Base-by-base conservation (phyloP, 2,113 vertebrate genomes). In the Pongo abelii region DNA sequence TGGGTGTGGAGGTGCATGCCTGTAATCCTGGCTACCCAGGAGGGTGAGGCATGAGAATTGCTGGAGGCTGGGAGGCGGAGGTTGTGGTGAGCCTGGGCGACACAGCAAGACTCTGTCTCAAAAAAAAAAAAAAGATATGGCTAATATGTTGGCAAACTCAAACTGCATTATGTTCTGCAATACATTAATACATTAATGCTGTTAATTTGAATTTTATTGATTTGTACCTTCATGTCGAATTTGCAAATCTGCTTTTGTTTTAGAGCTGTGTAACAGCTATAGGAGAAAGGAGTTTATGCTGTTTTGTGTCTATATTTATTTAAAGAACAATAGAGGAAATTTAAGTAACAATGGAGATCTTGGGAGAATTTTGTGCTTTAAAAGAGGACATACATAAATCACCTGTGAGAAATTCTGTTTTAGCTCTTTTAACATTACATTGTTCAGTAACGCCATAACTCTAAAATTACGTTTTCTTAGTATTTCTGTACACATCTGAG, bases 181-280 rank as follows among this genome's bases (percentile, higher is more conserved):
- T 93, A 94, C 96, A 77, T 93, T 55, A 88, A 72, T 89, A 55
- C 20, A 55, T 55, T 55, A 22, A n/a, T 46, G 38, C 27, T 64
- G 27, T 38, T 91, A 70, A 85, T 92, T 89, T 89, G 35, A 96
- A 89, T 83, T 85, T 43, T 78, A 87, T 70, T 84, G 59, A 93
- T 57, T 81, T 91, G 30, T 64, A 78, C 55, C 85, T 92, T n/a
- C 59, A 3, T 79, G 72, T 86, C 91, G 88, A 94, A 92, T 78
- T 96, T 80, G 30, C 75, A 95, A 96, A 83, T 85, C 50, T 87
- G 43, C 48, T 93, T 95, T 96, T 46, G 46, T 88, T 92, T 95
- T 91, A 85, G 13, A 94, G 13, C 93, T 94, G 38, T 86, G 38
- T 79, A 89, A 74, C 18, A 93, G 55, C 38, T 96, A 27, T n/a